These are phyloP conservation scores for Cacatua alba DNA, from an alignment of 2,113 vertebrate genomes.

Conservation along the genomic window DNA sequence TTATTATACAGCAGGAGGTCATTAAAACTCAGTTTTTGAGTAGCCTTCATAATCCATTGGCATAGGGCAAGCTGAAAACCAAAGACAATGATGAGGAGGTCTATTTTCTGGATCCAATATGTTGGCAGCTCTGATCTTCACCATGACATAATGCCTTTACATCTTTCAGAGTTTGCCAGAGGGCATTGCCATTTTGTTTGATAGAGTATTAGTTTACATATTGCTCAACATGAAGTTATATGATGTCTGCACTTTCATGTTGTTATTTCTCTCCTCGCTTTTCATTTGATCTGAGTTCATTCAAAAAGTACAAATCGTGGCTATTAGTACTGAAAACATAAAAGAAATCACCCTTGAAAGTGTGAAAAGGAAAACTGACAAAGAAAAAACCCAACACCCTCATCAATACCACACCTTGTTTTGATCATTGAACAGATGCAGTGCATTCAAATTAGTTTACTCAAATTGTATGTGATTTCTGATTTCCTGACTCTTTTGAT, in stretches of 20 bases:
- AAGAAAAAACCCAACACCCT: background rate
- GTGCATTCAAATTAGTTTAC: constrained; percentile 10
- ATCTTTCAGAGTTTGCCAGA: background rate
- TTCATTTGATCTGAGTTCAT: background rate
- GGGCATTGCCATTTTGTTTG: background rate
- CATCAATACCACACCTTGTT: background rate
- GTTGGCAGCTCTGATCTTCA: background rate
- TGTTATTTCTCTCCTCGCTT: background rate
- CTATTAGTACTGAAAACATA: background rate
- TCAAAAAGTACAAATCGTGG: background rate
- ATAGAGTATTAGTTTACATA: background rate
- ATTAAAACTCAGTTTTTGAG: background rate
- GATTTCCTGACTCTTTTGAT: constrained; percentile 27
- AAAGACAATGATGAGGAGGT: background rate
- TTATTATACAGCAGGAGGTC: background rate
- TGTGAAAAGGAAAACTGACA: background rate
- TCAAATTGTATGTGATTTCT: background rate
- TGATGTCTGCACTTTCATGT: background rate
- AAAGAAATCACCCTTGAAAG: background rate
- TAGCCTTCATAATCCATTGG: background rate
- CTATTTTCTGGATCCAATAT: rapidly evolving
- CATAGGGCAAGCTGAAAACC: background rate
- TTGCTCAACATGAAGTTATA: background rate
- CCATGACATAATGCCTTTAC: background rate
- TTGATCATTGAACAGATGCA: background rate